Evolutionary conservation across 1,140 invertebrate species (phyloP).

Genomic region (Drosophila sucinea): DNA sequence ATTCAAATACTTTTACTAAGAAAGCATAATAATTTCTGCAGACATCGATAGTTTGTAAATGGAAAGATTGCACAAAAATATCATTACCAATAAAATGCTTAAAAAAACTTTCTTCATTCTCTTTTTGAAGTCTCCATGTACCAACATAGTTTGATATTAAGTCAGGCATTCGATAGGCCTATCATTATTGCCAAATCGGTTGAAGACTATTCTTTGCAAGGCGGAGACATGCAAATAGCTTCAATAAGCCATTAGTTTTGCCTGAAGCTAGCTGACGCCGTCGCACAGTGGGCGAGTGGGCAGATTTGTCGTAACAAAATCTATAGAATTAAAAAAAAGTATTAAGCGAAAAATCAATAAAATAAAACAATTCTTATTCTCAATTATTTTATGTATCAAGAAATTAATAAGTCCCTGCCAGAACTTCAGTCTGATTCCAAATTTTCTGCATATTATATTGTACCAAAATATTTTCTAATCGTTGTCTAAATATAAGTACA

Average conservation of each 20-base stretch:
- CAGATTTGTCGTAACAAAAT: too few species aligned
- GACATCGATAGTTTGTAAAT: neutral
- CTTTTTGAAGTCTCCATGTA: neutral
- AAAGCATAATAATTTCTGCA: neutral
- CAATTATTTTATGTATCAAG: too few species aligned
- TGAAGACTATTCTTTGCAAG: constrained; percentile 39
- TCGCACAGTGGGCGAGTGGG: too few species aligned
- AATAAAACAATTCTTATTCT: too few species aligned
- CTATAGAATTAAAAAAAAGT: too few species aligned
- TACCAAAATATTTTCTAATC: too few species aligned
- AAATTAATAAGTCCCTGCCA: too few species aligned
- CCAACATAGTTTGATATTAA: constrained; percentile 29
- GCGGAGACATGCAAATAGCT: constrained; percentile 49
- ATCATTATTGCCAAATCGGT: constrained; percentile 46
- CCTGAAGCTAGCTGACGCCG: neutral
- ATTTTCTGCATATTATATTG: too few species aligned
- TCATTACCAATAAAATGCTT: neutral
- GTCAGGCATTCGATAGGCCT: constrained; percentile 39
- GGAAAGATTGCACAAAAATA: too few species aligned
- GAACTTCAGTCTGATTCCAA: too few species aligned
- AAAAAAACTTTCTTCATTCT: constrained; percentile 7
- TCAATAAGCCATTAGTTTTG: constrained; percentile 24
- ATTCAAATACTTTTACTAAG: neutral
- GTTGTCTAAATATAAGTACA: too few species aligned
- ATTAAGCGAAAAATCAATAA: too few species aligned